These are phyloP conservation scores for Phaethornis superciliosus DNA, from an alignment of 2,113 vertebrate species.

Conservation along the genomic window DNA sequence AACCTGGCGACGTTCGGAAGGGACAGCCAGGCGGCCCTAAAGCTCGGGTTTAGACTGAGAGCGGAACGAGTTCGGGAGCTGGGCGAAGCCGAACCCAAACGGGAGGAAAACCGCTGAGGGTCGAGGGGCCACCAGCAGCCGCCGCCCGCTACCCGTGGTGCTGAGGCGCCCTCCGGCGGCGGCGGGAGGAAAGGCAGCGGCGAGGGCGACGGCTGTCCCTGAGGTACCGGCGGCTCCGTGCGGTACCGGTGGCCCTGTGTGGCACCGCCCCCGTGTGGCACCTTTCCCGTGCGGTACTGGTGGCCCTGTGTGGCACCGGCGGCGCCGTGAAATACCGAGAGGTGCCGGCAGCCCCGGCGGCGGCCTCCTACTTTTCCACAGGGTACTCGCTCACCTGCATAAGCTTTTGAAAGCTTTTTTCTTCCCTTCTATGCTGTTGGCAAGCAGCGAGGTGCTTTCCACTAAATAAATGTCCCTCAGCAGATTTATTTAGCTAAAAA, in stretches of 20 bases:
- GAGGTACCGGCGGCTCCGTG: neutral
- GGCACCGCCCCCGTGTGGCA: no score
- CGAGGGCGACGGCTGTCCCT: no score
- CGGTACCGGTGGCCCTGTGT: neutral
- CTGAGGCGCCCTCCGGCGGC: neutral
- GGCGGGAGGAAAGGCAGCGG: neutral
- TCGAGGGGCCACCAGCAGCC: no score
- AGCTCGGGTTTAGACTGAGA: no score
- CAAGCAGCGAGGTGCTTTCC: neutral
- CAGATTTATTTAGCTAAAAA: neutral
- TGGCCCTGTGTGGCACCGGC: no score
- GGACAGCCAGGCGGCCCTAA: neutral
- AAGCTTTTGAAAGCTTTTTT: accelerated
- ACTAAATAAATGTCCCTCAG: neutral
- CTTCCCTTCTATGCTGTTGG: neutral
- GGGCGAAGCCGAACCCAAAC: no score
- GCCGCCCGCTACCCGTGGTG: neutral
- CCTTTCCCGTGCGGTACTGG: no score
- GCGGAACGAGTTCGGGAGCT: no score
- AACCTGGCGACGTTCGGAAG: neutral
- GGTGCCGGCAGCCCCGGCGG: neutral
- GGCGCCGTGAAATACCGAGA: no score
- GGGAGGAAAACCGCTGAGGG: neutral
- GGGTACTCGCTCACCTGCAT: accelerated
- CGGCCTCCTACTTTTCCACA: neutral